Evolutionary conservation across 2,797 vertebrate genomes (phyloP).

Genomic region (Phrynocephalus guinanensis): DNA sequence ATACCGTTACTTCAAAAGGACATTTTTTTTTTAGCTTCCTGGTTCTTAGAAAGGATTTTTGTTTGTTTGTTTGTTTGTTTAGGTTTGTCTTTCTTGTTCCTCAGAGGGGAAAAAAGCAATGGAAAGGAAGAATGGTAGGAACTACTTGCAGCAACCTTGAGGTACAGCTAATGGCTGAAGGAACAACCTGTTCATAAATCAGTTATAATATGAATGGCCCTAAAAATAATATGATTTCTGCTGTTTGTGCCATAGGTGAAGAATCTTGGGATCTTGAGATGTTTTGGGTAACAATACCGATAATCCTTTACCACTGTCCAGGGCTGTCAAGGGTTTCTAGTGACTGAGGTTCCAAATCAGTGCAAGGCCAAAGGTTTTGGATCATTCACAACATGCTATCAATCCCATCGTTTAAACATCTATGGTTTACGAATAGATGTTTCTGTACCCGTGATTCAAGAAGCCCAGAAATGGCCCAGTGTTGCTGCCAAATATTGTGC

Average conservation of each 20-base stretch:
- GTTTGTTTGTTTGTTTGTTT: neutral
- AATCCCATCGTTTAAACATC: too few species aligned
- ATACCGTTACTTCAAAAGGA: constrained; percentile 73
- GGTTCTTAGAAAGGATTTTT: constrained; percentile 55
- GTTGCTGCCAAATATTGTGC: too few species aligned
- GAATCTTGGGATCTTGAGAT: neutral
- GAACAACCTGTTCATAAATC: constrained; percentile 50
- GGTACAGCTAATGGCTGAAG: constrained; percentile 46
- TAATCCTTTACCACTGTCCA: neutral
- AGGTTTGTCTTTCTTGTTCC: constrained; percentile 41
- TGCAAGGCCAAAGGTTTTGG: too few species aligned
- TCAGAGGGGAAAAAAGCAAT: constrained; percentile 46
- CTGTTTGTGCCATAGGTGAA: neutral
- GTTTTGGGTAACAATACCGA: neutral
- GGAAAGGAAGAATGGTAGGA: constrained; percentile 48
- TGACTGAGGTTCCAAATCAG: neutral
- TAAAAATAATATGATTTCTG: neutral
- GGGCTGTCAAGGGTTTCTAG: too few species aligned
- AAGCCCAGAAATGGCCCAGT: too few species aligned
- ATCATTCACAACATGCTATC: too few species aligned
- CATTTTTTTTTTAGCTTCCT: constrained; percentile 65
- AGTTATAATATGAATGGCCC: neutral
- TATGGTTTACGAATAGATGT: too few species aligned
- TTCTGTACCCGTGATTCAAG: too few species aligned
- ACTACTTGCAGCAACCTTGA: constrained; percentile 40